Conservation (phyloP, 2,888 invertebrate genomes). For the Sycophila texana region DNA sequence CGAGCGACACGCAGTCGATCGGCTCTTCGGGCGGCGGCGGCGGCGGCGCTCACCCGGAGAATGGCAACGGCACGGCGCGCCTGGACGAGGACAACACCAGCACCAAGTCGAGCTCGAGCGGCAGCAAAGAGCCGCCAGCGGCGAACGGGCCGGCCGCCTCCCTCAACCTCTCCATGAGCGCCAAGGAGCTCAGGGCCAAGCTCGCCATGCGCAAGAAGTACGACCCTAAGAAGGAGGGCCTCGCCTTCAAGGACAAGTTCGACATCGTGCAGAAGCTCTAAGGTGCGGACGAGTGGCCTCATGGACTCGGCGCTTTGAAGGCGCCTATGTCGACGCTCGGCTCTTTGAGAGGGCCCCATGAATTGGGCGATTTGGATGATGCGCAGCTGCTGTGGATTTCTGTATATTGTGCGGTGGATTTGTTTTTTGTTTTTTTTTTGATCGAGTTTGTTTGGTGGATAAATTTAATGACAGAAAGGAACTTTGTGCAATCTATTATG, state of each 20-base stretch:
- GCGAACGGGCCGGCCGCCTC: conserved; percentile 36
- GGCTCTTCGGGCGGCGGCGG: conserved; percentile 26
- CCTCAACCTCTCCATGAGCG: conserved; percentile 92
- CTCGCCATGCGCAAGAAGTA: conserved; percentile 90
- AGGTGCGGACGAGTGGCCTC: conserved; percentile 60
- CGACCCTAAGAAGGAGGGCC: conserved; percentile 92
- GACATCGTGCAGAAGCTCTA: conserved; percentile 95
- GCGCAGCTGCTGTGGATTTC: too few relatives aligned
- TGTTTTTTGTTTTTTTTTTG: too few relatives aligned
- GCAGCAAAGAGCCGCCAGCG: conserved; percentile 41
- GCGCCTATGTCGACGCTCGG: too few relatives aligned
- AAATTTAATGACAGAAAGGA: too few relatives aligned
- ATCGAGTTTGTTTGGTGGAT: too few relatives aligned
- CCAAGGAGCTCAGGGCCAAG: conserved; percentile 92
- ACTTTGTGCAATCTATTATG: too few relatives aligned
- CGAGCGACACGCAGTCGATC: conserved; percentile 51
- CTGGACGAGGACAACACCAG: conserved; percentile 42
- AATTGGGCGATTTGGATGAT: too few relatives aligned
- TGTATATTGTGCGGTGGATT: too few relatives aligned
- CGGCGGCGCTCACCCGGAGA: conserved; percentile 27
- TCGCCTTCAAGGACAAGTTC: conserved; percentile 94
- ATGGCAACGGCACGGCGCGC: conserved; percentile 35
- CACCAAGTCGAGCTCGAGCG: conserved; percentile 46
- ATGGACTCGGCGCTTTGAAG: too few relatives aligned
- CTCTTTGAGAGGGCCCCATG: too few relatives aligned